A percentile compares a stretch with the other conserved stretches of the same genome.
Conservation (phyloP, 1,140 invertebrate genomes). For the Thrips palmi region DNA sequence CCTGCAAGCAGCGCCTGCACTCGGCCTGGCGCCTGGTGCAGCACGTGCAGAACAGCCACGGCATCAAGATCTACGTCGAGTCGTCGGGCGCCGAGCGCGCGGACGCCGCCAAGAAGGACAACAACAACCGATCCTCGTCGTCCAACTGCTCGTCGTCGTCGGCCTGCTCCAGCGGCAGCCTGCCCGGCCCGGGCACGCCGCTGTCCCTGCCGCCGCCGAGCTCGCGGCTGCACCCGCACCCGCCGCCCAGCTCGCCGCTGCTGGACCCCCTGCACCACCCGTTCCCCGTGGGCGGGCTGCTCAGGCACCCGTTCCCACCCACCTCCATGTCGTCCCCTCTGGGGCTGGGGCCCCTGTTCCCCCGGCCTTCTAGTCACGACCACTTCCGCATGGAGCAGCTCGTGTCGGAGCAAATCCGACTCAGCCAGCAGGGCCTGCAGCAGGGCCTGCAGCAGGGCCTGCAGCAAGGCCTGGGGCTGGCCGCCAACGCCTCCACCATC, state of each 20-base stretch:
- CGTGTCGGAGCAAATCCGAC: slow-evolving; percentile 57
- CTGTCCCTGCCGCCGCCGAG: slow-evolving; percentile 32
- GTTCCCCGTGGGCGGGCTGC: slow-evolving; percentile 41
- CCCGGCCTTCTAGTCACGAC: slow-evolving; percentile 40
- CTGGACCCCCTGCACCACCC: slow-evolving; percentile 34
- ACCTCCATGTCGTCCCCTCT: slow-evolving; percentile 32
- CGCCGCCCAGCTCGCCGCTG: slow-evolving; percentile 14
- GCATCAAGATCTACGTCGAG: slow-evolving; percentile 81
- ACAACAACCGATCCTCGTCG: slow-evolving; percentile 32
- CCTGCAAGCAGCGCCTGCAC: slow-evolving; percentile 73
- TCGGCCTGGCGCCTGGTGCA: slow-evolving; percentile 89
- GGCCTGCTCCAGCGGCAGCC: slow-evolving; percentile 17
- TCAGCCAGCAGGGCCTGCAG: slow-evolving; percentile 34
- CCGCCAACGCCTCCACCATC: slow-evolving; percentile 33
- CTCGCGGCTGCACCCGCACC: slow-evolving; percentile 22
- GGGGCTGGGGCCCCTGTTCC: slow-evolving; percentile 42
- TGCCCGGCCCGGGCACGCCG: slow-evolving; percentile 30
- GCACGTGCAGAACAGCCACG: slow-evolving; percentile 85
- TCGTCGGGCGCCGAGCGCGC: slow-evolving; percentile 26
- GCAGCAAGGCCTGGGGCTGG: slow-evolving; percentile 25
- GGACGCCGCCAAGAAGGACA: slow-evolving; percentile 23
- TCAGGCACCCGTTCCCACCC: slow-evolving; percentile 27
- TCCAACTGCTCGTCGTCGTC: slow-evolving; percentile 30
- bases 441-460: no score
- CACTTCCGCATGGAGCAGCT: slow-evolving; percentile 64